Conservation (phyloP, 1,140 invertebrate species). For the Helicoverpa armigera region DNA sequence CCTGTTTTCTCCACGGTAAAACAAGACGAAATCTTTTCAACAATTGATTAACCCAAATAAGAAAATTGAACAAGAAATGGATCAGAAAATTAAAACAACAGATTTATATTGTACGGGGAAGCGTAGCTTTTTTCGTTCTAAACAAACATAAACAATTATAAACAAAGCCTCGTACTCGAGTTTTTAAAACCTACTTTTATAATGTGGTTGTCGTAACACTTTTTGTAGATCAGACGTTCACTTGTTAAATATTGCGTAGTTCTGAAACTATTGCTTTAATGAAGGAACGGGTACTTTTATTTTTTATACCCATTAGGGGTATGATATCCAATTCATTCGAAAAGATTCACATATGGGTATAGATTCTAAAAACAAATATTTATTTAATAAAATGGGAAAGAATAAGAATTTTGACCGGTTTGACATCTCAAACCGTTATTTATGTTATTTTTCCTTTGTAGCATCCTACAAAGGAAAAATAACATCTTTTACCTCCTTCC, state of each 20-base stretch:
- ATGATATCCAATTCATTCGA: too few species aligned
- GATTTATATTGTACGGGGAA: constrained; percentile 27
- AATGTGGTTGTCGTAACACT: constrained; percentile 37
- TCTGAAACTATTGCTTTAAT: not conserved
- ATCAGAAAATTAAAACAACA: not conserved
- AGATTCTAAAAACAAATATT: too few species aligned
- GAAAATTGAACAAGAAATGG: not conserved
- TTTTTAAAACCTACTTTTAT: constrained; percentile 42
- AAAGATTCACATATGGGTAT: too few species aligned
- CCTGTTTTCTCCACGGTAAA: not conserved
- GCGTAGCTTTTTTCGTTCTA: constrained; percentile 37
- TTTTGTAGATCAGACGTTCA: constrained; percentile 15
- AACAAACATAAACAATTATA: constrained; percentile 36
- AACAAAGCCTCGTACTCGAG: constrained; percentile 32
- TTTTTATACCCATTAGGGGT: too few species aligned
- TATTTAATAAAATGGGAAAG: too few species aligned
- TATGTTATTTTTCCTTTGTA: too few species aligned
- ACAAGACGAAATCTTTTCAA: not conserved
- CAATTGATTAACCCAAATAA: not conserved
- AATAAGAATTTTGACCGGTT: too few species aligned
- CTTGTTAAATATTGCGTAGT: constrained; percentile 12
- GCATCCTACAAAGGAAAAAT: too few species aligned
- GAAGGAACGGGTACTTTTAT: not conserved
- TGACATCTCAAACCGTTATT: too few species aligned
- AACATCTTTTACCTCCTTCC: too few species aligned